Percentiles rank a stretch among this genome's conserved stretches.
phyloP scores from a whole-genome alignment of 1,140 invertebrate genomes.

The Aricia agestis region DNA sequence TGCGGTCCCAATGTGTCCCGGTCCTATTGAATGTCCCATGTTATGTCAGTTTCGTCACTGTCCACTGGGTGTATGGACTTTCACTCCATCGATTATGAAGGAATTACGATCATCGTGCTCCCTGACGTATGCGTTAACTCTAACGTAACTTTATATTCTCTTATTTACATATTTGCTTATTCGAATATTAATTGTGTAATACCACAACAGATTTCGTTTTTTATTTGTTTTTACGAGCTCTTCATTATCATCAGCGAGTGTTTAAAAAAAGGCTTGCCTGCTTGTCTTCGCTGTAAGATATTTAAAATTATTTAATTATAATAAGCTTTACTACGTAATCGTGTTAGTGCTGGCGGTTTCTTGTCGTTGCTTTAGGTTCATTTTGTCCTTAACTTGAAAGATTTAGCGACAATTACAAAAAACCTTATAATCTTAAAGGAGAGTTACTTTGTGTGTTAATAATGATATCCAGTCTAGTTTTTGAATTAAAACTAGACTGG shows the following conservation, averaged over 20 bases:
- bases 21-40: neutral
- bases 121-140: constrained; percentile 6
- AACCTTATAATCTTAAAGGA: too few species aligned
- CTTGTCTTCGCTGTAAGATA: too few species aligned
- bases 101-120: neutral
- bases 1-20: neutral
- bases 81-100: constrained; percentile 14
- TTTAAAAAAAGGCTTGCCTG: too few species aligned
- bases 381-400: too few species aligned
- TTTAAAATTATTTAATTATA: too few species aligned
- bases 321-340: too few species aligned
- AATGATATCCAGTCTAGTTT: too few species aligned
- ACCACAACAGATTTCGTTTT: neutral
- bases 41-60: constrained; percentile 7
- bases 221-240: neutral
- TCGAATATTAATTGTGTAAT: neutral
- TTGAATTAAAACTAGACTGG: too few species aligned
- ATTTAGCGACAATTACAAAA: too few species aligned
- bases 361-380: too few species aligned
- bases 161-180: neutral
- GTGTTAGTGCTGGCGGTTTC: too few species aligned
- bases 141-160: neutral
- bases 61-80: neutral
- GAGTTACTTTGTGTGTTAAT: too few species aligned
- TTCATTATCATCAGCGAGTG: neutral